Evolutionary conservation across 2,113 vertebrate genomes (phyloP), one percentile per base, ranked within the genome.

Genomic region (Prinia subflava): DNA sequence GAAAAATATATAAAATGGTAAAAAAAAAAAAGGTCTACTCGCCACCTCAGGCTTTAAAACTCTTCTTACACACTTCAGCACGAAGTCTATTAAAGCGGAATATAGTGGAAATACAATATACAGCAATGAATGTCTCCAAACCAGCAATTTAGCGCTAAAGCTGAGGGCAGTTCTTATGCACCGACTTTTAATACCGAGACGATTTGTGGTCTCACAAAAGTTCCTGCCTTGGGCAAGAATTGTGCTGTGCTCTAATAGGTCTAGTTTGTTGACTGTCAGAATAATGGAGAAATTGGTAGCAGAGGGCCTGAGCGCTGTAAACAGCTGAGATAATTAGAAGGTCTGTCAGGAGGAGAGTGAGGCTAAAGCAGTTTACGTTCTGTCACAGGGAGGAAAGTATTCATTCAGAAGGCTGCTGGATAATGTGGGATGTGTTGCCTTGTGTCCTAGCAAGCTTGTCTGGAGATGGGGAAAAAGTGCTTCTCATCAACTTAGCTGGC

Each of bases 261-360:
- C 98, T 98, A 98, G 98, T 99, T 98, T 98, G 98, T 97, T 98
- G 97, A 98, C 98, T 99, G 98, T 99, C 98, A 98, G 98, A 98
- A 98, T 98, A 98, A 98, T 98, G 98, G 98, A 99, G 98, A 98
- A 98, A 99, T 98, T 96, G 98, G 98, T 94, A 98, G 98, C 91
- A 92, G 98, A 98, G 98, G 97, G 98, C 96, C 97, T 95, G 96
- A 96, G 95, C n/a, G 91, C 98, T 96, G 98, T 98, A 98, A 98
- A 98, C 98, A 98, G 98, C 94, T 95, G 96, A 98, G 98, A 98
- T 99, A 98, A 99, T 99, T 99, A 99, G 98, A 98, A 98, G 98
- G 96, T 97, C 97, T 98, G 97, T 97, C 96, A 98, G 97, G 97
- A 97, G 96, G 97, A 95, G 93, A 98, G 96, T 74, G 95, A 95